Conservation (phyloP, 2,113 vertebrate genomes). For the Alaudala cheleensis region DNA sequence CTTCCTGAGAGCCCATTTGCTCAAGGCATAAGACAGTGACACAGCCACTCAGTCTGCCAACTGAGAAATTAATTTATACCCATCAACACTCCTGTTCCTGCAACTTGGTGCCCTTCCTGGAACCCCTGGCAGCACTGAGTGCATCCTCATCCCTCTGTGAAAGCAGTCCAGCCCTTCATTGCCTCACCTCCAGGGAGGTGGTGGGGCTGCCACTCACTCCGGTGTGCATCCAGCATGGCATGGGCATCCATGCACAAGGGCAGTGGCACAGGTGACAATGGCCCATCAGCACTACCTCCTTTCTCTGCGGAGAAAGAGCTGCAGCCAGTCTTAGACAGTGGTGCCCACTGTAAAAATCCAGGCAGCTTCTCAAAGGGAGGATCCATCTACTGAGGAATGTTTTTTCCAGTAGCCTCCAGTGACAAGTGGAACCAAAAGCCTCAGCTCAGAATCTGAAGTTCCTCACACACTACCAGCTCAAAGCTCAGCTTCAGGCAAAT, state of each 20-base stretch:
- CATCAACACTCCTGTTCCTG: neutral
- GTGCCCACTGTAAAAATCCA: neutral
- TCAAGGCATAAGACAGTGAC: neutral
- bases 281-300: rapidly evolving
- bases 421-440: neutral
- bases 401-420: neutral
- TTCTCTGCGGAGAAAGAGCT: rapidly evolving
- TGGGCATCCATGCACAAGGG: neutral
- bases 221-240: neutral
- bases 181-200: neutral
- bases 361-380: neutral
- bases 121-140: neutral
- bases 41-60: neutral
- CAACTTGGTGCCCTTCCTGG: neutral
- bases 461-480: neutral
- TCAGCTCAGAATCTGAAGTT: neutral
- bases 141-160: neutral
- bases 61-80: neutral
- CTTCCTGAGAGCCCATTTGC: neutral
- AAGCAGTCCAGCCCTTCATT: neutral
- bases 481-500: neutral
- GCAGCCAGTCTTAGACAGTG: rapidly evolving
- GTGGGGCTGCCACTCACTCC: neutral
- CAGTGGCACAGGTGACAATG: neutral
- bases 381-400: neutral